These are phyloP conservation scores for Phymanthus crucifer DNA, from an alignment of 92 coral and sea anemone species.

Conservation along the genomic window DNA sequence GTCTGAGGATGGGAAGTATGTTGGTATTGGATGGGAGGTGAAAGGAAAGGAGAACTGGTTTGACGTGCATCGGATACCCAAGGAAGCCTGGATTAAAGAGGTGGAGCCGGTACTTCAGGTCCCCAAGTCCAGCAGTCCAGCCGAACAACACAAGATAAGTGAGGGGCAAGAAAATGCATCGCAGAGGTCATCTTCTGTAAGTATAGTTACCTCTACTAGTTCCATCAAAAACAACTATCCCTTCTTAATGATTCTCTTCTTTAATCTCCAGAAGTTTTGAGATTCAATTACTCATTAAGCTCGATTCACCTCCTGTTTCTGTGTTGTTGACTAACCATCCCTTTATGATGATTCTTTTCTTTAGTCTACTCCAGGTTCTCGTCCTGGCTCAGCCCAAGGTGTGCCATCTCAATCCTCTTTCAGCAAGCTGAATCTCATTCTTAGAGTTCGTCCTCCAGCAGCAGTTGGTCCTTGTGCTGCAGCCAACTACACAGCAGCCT, in stretches of 20 bases:
- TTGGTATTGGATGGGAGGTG: constrained; percentile 91
- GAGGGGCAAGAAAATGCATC: constrained; percentile 19
- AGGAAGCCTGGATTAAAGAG: constrained; percentile 92
- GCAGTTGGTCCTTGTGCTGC: constrained; percentile 80
- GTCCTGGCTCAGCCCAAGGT: constrained; percentile 73
- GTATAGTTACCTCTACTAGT: no score
- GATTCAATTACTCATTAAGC: no score
- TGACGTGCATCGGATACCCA: constrained; percentile 84
- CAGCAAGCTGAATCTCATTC: constrained; percentile 69
- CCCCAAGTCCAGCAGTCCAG: constrained; percentile 29
- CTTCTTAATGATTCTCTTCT: not conserved
- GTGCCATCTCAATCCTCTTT: constrained; percentile 61
- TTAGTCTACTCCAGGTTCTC: constrained; percentile 68
- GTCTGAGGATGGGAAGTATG: constrained; percentile 76
- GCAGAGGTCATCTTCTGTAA: constrained; percentile 18
- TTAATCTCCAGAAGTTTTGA: not conserved
- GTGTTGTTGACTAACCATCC: not conserved
- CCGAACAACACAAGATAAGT: not conserved
- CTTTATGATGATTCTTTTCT: not conserved
- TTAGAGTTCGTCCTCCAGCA: constrained; percentile 73
- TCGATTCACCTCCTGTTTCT: no score
- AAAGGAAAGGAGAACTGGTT: constrained; percentile 82
- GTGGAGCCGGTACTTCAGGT: constrained; percentile 49
- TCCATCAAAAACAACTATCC: no score
- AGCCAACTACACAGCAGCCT: constrained; percentile 74